A percentile compares a stretch with the other conserved stretches of the same genome.
phyloP scores from a whole-genome alignment of 2,888 invertebrate species.

The Oscheius sp. region DNA sequence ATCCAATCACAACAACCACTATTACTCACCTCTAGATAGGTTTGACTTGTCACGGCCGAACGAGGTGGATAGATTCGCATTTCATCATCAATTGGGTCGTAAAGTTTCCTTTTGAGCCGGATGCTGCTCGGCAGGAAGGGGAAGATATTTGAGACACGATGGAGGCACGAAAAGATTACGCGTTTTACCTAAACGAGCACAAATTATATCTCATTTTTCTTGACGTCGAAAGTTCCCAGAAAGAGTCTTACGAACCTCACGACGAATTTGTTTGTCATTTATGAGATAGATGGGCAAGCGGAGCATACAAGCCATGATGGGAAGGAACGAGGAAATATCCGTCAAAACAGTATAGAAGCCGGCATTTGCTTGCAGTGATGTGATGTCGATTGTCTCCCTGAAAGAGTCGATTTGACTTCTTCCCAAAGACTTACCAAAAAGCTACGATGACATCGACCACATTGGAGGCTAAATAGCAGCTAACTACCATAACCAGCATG shows the following conservation, averaged over 20 bases:
- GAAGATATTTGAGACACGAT: not conserved
- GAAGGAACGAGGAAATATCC: slow-evolving; percentile 57
- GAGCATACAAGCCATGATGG: slow-evolving; percentile 54
- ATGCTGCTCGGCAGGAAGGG: slow-evolving; percentile 18
- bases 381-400: slow-evolving; percentile 43
- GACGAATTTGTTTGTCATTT: slow-evolving; percentile 28
- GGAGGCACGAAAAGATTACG: not conserved
- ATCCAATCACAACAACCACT: not conserved
- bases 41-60: not conserved
- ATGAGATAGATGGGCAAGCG: slow-evolving; percentile 53
- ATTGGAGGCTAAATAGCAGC: slow-evolving; percentile 50
- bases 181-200: slow-evolving; percentile 17
- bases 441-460: slow-evolving; percentile 56
- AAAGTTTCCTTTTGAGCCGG: slow-evolving; percentile 13
- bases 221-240: not conserved
- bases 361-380: slow-evolving; percentile 35
- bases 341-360: slow-evolving; percentile 48
- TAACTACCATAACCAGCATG: slow-evolving; percentile 60
- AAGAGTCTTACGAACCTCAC: too few species aligned
- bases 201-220: not conserved
- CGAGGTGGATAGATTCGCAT: slow-evolving; percentile 4
- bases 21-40: slow-evolving; percentile 8
- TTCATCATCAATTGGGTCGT: slow-evolving; percentile 22
- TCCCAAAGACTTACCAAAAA: slow-evolving; percentile 42
- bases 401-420: not conserved